A percentile compares a stretch with the other conserved stretches of the same genome.
These are phyloP conservation scores for Phaedon cochleariae DNA, from an alignment of 2,888 invertebrate species.

Conservation along the genomic window DNA sequence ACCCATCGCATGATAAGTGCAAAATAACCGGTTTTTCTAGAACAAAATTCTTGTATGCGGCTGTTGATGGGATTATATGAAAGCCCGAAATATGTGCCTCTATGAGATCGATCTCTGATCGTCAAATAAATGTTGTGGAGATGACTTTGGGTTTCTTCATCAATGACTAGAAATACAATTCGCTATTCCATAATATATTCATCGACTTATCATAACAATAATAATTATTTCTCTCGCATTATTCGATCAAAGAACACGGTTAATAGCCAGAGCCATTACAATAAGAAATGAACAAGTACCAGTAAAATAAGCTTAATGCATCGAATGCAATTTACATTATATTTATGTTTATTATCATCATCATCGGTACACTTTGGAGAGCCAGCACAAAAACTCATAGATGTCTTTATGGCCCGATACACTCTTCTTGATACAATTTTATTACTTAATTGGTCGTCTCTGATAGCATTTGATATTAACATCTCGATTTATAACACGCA, in stretches of 20 bases:
- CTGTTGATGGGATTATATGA: too few species aligned
- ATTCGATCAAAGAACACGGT: not conserved
- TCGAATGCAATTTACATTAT: slow-evolving; percentile 1
- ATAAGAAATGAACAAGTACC: not conserved
- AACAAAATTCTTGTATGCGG: too few species aligned
- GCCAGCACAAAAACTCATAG: slow-evolving; percentile 31
- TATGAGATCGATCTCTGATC: too few species aligned
- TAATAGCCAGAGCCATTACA: not conserved
- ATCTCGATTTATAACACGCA: slow-evolving; percentile 35
- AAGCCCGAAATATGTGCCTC: too few species aligned
- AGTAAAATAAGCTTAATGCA: slow-evolving; percentile 1
- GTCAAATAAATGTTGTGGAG: too few species aligned
- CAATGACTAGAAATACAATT: too few species aligned
- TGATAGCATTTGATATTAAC: slow-evolving; percentile 25
- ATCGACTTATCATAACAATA: not conserved
- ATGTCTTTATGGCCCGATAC: slow-evolving; percentile 30
- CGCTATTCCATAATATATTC: too few species aligned
- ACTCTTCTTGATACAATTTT: slow-evolving; percentile 35
- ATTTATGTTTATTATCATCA: slow-evolving; percentile 11
- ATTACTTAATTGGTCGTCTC: slow-evolving; percentile 32
- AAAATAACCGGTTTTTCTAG: too few species aligned
- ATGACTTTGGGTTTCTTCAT: too few species aligned
- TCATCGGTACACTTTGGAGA: slow-evolving; percentile 15
- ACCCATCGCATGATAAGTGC: too few species aligned
- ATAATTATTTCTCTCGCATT: not conserved